These are phyloP conservation scores for Choristoneura rosaceana DNA, from an alignment of 2,888 invertebrate genomes.

Conservation along the genomic window DNA sequence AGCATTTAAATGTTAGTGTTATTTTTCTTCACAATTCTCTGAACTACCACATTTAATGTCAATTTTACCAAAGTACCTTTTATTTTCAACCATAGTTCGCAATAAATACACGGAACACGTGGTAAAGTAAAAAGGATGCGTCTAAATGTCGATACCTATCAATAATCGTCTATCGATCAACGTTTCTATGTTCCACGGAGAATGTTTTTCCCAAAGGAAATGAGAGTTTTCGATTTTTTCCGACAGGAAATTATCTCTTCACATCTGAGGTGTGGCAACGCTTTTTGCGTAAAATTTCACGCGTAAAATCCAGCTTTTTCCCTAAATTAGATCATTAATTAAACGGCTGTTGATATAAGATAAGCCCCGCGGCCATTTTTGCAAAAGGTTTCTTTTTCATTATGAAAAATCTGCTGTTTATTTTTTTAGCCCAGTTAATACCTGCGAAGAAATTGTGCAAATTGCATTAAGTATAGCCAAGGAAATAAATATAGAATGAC, in stretches of 20 bases:
- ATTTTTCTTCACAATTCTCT: too few species aligned
- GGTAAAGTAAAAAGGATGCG: too few species aligned
- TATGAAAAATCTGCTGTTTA: background rate
- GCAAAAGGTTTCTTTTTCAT: background rate
- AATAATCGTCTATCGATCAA: background rate
- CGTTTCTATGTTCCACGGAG: background rate
- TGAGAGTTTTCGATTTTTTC: slow-evolving; percentile 22
- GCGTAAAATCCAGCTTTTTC: background rate
- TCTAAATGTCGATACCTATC: background rate
- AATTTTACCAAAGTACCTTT: too few species aligned
- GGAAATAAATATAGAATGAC: too few species aligned
- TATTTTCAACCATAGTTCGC: too few species aligned
- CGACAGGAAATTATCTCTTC: slow-evolving; percentile 32
- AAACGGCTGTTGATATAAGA: slow-evolving; percentile 3
- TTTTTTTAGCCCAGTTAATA: background rate
- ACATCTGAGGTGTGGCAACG: slow-evolving; percentile 12
- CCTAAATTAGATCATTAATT: slow-evolving; percentile 21
- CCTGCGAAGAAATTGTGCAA: too few species aligned
- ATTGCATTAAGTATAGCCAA: too few species aligned
- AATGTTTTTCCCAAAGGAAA: slow-evolving; percentile 12
- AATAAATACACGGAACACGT: too few species aligned
- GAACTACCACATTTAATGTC: too few species aligned
- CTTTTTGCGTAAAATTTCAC: background rate
- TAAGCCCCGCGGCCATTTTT: slow-evolving; percentile 4
- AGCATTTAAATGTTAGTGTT: too few species aligned